Evolutionary conservation across 2,113 vertebrate genomes (phyloP).

Genomic region (Microtus richardsoni): DNA sequence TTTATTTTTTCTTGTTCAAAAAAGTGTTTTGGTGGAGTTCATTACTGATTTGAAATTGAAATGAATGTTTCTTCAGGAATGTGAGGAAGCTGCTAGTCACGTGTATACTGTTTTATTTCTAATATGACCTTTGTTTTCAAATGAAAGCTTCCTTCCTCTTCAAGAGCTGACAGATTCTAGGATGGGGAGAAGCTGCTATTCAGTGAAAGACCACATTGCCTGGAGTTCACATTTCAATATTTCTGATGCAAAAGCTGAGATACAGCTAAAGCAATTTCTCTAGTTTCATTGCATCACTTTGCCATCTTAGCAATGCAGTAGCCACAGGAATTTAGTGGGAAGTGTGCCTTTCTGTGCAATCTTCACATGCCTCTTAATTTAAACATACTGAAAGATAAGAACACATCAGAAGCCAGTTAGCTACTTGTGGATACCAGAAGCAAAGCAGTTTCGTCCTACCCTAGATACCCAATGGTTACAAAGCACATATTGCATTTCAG

Average conservation of each 20-base stretch:
- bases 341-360: slow-evolving; percentile 57
- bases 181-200: slow-evolving; percentile 67
- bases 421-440: too few species aligned
- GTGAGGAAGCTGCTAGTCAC: slow-evolving; percentile 79
- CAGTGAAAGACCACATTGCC: slow-evolving; percentile 77
- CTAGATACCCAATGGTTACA: too few species aligned
- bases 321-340: slow-evolving; percentile 67
- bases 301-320: slow-evolving; percentile 28
- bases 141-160: slow-evolving; percentile 74
- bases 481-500: too few species aligned
- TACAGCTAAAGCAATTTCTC: slow-evolving; percentile 77
- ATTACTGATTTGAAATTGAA: slow-evolving; percentile 79
- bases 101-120: slow-evolving; percentile 69
- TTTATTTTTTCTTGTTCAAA: slow-evolving; percentile 72
- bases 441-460: too few species aligned
- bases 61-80: slow-evolving; percentile 80
- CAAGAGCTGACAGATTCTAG: slow-evolving; percentile 52
- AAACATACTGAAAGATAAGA: slow-evolving; percentile 32
- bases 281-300: slow-evolving; percentile 66
- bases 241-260: slow-evolving; percentile 78
- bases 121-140: slow-evolving; percentile 77
- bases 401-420: neutral
- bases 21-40: slow-evolving; percentile 70
- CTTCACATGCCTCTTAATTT: slow-evolving; percentile 66
- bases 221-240: slow-evolving; percentile 78